Evolutionary conservation across 2,113 vertebrate genomes (phyloP).

Genomic region (Anoplopoma fimbria): DNA sequence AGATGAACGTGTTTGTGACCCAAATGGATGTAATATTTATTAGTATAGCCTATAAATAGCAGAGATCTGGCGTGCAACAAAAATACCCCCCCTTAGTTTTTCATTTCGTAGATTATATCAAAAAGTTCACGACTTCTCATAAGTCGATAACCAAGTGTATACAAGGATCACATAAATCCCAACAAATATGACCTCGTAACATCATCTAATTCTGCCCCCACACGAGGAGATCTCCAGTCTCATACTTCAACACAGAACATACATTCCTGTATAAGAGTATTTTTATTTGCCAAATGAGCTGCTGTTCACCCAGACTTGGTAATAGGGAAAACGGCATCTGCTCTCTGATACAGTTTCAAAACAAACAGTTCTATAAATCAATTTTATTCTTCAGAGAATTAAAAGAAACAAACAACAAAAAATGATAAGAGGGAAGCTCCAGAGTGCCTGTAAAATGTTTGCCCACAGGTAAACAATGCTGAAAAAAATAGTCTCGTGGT

Average conservation of each 20-base stretch:
- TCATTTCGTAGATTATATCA: neutral
- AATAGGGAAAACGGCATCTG: neutral
- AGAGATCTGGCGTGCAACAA: neutral
- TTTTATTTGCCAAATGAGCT: neutral
- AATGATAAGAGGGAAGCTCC: neutral
- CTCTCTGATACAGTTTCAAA: neutral
- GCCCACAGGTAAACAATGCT: neutral
- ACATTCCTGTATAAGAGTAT: neutral
- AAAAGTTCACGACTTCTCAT: neutral
- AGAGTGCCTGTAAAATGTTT: neutral
- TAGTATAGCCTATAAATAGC: neutral
- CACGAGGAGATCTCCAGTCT: neutral
- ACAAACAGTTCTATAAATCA: neutral
- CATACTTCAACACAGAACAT: neutral
- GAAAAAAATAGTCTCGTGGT: neutral
- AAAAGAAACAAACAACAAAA: neutral
- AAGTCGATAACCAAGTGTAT: neutral
- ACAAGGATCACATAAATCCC: conserved; percentile 9
- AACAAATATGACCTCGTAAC: neutral
- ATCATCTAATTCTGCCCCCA: neutral
- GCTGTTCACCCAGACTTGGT: neutral
- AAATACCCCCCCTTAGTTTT: neutral
- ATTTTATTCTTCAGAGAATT: neutral
- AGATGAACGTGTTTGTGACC: neutral
- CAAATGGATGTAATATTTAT: neutral